Conservation (phyloP, 2,797 vertebrate genomes). For the Anas bernieri region DNA sequence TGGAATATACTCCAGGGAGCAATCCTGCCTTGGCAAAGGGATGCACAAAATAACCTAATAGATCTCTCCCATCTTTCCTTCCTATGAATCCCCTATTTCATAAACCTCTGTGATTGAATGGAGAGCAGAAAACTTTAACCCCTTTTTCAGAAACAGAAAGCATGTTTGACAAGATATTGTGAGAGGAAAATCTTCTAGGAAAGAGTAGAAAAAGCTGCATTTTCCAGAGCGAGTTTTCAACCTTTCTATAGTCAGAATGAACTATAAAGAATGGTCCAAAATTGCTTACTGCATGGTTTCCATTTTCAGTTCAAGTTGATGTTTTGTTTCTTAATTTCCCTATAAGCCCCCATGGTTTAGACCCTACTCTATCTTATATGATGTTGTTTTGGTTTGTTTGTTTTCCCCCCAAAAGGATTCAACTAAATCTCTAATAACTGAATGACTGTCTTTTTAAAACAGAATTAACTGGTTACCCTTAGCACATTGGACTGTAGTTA, state of each 20-base stretch:
- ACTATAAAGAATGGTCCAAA: not conserved
- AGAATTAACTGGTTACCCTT: not conserved
- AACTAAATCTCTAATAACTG: not conserved
- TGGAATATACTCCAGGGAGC: conserved; percentile 40
- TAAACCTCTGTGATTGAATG: conserved; percentile 35
- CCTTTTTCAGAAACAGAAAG: conserved; percentile 28
- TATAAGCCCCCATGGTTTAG: not conserved
- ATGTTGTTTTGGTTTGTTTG: not conserved
- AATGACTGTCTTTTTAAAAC: not conserved
- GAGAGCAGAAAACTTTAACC: conserved; percentile 48
- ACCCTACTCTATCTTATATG: not conserved
- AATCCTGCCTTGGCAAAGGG: conserved; percentile 61
- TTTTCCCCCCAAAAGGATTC: not conserved
- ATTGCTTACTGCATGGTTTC: not conserved
- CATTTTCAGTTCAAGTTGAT: not conserved
- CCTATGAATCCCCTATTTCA: conserved; percentile 29
- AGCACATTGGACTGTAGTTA: not conserved
- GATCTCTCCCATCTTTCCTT: conserved; percentile 30
- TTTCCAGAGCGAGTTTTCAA: not conserved
- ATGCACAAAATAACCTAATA: conserved; percentile 60
- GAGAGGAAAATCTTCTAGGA: not conserved
- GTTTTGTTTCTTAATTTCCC: not conserved
- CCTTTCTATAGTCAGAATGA: not conserved
- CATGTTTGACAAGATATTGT: conserved; percentile 24
- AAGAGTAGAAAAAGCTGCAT: not conserved